phyloP scores from a whole-genome alignment of 2,888 invertebrate genomes.

The Schizaphis graminum region DNA sequence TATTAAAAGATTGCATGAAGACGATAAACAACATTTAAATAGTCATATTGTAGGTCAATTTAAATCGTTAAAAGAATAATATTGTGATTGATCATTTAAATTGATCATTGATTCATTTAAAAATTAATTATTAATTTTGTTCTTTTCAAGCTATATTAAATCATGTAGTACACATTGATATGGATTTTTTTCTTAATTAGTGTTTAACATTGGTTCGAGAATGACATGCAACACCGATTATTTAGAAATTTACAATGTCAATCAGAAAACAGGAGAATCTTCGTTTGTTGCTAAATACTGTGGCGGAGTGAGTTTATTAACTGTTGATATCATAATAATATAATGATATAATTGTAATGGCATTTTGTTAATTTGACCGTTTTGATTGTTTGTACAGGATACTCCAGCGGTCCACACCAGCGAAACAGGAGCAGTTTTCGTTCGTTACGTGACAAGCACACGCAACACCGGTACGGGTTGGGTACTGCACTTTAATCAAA shows the following conservation, averaged over 20 bases:
- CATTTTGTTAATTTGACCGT: neutral
- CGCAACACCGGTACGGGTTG: conserved; percentile 83
- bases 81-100: neutral
- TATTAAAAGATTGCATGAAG: too few species aligned
- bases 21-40: too few species aligned
- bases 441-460: conserved; percentile 77
- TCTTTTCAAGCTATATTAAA: neutral
- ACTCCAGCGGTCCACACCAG: neutral
- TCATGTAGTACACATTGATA: neutral
- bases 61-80: neutral
- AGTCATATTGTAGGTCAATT: too few species aligned
- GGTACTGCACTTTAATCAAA: conserved; percentile 69
- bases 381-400: neutral
- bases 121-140: neutral
- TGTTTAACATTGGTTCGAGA: conserved; percentile 15
- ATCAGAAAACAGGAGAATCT: neutral
- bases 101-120: neutral
- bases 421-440: conserved; percentile 73
- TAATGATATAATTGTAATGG: too few species aligned
- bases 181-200: neutral
- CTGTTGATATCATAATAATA: neutral
- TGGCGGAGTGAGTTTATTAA: conserved; percentile 23
- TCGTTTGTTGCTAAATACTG: conserved; percentile 42
- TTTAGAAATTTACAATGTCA: conserved; percentile 34
- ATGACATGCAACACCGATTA: conserved; percentile 15